phyloP scores from a whole-genome alignment of 2,888 invertebrate genomes.

The Molanna angustata region DNA sequence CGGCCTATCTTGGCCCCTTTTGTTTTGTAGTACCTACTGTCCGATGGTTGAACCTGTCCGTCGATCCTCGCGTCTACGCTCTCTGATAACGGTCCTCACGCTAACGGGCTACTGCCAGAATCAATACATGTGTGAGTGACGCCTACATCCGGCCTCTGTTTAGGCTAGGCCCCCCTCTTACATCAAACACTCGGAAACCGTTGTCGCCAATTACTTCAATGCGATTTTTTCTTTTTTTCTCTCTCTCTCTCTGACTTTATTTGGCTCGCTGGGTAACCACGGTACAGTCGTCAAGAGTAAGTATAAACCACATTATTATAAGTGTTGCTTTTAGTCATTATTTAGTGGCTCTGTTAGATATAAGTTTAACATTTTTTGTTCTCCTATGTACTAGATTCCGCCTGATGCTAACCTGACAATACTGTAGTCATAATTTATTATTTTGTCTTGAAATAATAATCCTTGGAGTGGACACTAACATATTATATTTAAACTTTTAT shows the following conservation, averaged over 20 bases:
- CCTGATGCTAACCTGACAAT: slow-evolving; percentile 20
- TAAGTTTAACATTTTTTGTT: too few species aligned
- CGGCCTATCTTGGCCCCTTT: slow-evolving; percentile 18
- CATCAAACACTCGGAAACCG: slow-evolving; percentile 19
- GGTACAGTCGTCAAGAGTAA: slow-evolving; percentile 67
- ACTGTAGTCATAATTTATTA: too few species aligned
- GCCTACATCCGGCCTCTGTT: slow-evolving; percentile 19
- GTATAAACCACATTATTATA: slow-evolving; percentile 61
- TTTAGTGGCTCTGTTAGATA: slow-evolving; percentile 22
- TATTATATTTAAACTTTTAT: too few species aligned
- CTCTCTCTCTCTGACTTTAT: slow-evolving; percentile 63
- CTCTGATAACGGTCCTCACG: slow-evolving; percentile 31
- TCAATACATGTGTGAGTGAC: slow-evolving; percentile 70
- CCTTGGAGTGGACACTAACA: too few species aligned
- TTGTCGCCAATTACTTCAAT: slow-evolving; percentile 48
- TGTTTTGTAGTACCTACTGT: slow-evolving; percentile 20
- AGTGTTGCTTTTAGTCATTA: slow-evolving; percentile 42
- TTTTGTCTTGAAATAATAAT: too few species aligned
- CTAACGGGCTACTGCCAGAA: slow-evolving; percentile 46
- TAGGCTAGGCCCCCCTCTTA: slow-evolving; percentile 20
- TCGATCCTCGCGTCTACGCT: slow-evolving; percentile 31
- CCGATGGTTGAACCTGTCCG: slow-evolving; percentile 39
- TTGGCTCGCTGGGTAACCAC: slow-evolving; percentile 65
- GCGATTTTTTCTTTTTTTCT: slow-evolving; percentile 58
- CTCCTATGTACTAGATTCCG: slow-evolving; percentile 17